Percentiles rank a stretch among this genome's conserved stretches.
Conservation (phyloP, 2,113 vertebrate genomes). For the Pteruthius melanotis region DNA sequence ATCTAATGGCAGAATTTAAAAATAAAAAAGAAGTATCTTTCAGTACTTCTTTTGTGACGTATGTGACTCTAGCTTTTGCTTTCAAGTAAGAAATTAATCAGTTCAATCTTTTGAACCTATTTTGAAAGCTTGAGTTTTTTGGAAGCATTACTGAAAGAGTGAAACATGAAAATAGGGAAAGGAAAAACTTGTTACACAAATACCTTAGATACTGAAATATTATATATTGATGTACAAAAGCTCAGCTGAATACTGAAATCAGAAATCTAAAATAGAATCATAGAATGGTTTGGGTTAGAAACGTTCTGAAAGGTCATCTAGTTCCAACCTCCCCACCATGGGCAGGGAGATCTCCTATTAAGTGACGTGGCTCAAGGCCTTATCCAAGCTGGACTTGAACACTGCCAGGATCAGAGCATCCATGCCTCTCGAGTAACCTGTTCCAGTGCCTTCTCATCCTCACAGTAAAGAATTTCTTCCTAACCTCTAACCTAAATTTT, state of each 20-base stretch:
- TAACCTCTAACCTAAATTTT: background rate
- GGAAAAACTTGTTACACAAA: background rate
- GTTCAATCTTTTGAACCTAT: background rate
- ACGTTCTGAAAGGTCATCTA: background rate
- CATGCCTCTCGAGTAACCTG: no score
- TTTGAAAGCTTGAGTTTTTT: background rate
- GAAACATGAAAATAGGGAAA: background rate
- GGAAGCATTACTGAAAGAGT: background rate
- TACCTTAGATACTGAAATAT: background rate
- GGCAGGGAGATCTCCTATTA: background rate
- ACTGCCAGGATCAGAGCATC: background rate
- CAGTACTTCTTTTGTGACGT: background rate
- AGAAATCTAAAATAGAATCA: background rate
- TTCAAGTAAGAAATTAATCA: background rate
- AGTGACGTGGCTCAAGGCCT: background rate
- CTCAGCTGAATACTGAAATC: background rate
- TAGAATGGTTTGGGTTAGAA: background rate
- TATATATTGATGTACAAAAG: background rate
- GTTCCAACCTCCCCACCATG: background rate
- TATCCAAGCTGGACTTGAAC: background rate
- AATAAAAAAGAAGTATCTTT: background rate
- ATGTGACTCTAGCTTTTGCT: background rate
- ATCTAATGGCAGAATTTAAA: background rate
- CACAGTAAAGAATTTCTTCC: background rate
- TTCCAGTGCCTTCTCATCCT: background rate